Evolutionary conservation across 2,113 vertebrate genomes (phyloP).

Genomic region (Stigmatopora nigra): DNA sequence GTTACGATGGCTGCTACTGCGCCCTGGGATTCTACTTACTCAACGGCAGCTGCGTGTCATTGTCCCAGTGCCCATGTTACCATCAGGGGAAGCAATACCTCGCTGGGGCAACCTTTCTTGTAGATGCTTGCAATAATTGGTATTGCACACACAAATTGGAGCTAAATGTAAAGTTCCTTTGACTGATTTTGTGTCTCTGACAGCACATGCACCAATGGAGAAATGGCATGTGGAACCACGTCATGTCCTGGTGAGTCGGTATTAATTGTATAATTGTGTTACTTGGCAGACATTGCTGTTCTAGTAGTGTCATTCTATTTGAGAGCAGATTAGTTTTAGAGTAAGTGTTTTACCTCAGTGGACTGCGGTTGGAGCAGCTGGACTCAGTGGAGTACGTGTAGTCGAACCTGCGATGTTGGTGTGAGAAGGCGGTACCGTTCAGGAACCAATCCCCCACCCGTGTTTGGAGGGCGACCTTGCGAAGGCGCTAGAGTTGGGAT

Average conservation of each 20-base stretch:
- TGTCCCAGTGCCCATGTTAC: slow-evolving; percentile 71
- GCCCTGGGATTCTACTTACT: slow-evolving; percentile 72
- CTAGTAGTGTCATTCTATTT: neutral
- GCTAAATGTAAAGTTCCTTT: neutral
- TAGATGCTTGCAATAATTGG: slow-evolving; percentile 83
- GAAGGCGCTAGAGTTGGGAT: slow-evolving; percentile 69
- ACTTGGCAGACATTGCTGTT: neutral
- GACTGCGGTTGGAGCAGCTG: slow-evolving; percentile 83
- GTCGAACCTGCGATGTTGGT: slow-evolving; percentile 78
- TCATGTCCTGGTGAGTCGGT: slow-evolving; percentile 73
- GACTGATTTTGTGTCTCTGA: slow-evolving; percentile 16
- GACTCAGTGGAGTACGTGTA: slow-evolving; percentile 79
- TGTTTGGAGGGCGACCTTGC: slow-evolving; percentile 69
- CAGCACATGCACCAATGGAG: slow-evolving; percentile 78
- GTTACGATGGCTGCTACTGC: slow-evolving; percentile 77
- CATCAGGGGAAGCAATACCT: slow-evolving; percentile 64
- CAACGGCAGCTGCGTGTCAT: slow-evolving; percentile 71
- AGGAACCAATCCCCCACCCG: slow-evolving; percentile 63
- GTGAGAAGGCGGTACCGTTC: slow-evolving; percentile 73
- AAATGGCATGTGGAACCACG: slow-evolving; percentile 70
- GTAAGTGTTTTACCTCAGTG: slow-evolving; percentile 53
- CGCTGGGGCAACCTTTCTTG: slow-evolving; percentile 37
- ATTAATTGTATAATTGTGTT: neutral
- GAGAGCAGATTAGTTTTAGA: neutral
- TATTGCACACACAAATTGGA: slow-evolving; percentile 27